These are phyloP conservation scores for Himalopsyche tibetana DNA, from an alignment of 2,888 invertebrate species.

Conservation along the genomic window DNA sequence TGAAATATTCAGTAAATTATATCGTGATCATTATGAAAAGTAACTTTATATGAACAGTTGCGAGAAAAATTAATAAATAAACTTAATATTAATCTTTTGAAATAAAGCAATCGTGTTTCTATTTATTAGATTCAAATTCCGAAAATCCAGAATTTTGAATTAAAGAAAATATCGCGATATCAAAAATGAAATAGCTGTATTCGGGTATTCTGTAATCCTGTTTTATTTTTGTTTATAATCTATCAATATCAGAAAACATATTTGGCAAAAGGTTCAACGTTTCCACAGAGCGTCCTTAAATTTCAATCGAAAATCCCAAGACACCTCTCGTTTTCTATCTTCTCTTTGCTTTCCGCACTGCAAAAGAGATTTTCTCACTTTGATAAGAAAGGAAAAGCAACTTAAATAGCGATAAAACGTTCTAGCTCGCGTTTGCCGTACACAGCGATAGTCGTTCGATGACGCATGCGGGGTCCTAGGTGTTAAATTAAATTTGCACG, in stretches of 20 bases:
- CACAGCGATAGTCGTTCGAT: constrained; percentile 17
- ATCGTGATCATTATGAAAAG: too few species aligned
- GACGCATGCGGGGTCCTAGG: not conserved
- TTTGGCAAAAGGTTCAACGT: not conserved
- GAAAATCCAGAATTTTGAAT: too few species aligned
- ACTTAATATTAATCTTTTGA: too few species aligned
- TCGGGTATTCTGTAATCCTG: too few species aligned
- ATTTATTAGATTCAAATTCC: too few species aligned
- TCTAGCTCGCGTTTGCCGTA: constrained; percentile 9
- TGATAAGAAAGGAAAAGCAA: constrained; percentile 37
- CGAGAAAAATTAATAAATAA: too few species aligned
- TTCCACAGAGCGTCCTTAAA: constrained; percentile 17
- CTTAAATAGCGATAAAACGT: constrained; percentile 35
- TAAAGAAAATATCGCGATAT: too few species aligned
- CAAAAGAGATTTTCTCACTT: constrained; percentile 23
- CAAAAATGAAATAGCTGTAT: too few species aligned
- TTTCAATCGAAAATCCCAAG: constrained; percentile 42
- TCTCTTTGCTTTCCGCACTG: constrained; percentile 19
- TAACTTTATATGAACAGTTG: too few species aligned
- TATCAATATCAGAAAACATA: not conserved
- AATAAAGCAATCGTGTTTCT: too few species aligned
- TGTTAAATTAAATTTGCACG: constrained; percentile 3
- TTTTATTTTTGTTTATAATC: not conserved
- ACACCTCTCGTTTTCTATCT: constrained; percentile 29
- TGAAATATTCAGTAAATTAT: too few species aligned